Evolutionary conservation across 2,888 invertebrate species (phyloP).

Genomic region (Eupithecia exiguata): DNA sequence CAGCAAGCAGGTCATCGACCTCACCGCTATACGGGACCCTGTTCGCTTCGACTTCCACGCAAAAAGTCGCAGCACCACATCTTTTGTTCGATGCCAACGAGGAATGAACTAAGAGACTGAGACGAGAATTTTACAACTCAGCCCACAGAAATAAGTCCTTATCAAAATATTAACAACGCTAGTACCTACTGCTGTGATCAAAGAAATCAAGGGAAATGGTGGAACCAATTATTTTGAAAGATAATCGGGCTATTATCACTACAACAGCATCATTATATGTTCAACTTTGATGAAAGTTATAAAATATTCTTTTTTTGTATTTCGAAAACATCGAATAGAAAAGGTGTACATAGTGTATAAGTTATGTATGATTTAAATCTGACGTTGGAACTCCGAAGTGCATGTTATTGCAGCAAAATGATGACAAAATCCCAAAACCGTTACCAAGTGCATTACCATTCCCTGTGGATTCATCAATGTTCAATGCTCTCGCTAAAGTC

Average conservation of each 20-base stretch:
- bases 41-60: neutral
- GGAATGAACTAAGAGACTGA: neutral
- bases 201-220: neutral
- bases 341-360: no score
- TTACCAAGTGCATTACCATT: slow-evolving; percentile 27
- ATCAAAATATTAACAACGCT: neutral
- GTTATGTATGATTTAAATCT: neutral
- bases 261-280: neutral
- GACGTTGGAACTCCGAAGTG: neutral
- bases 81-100: slow-evolving; percentile 12
- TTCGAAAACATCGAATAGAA: neutral
- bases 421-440: neutral
- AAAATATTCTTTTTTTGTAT: no score
- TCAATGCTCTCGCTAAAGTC: slow-evolving; percentile 41
- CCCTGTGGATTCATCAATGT: slow-evolving; percentile 28
- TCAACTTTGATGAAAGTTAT: no score
- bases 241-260: neutral
- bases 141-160: neutral
- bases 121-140: neutral
- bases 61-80: slow-evolving; percentile 12
- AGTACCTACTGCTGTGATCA: neutral
- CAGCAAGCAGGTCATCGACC: slow-evolving; percentile 27
- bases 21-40: slow-evolving; percentile 8
- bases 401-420: neutral
- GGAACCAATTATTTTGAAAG: neutral